Base-by-base conservation (phyloP, 1,140 invertebrate species). In the Drosophila subpulchrella region DNA sequence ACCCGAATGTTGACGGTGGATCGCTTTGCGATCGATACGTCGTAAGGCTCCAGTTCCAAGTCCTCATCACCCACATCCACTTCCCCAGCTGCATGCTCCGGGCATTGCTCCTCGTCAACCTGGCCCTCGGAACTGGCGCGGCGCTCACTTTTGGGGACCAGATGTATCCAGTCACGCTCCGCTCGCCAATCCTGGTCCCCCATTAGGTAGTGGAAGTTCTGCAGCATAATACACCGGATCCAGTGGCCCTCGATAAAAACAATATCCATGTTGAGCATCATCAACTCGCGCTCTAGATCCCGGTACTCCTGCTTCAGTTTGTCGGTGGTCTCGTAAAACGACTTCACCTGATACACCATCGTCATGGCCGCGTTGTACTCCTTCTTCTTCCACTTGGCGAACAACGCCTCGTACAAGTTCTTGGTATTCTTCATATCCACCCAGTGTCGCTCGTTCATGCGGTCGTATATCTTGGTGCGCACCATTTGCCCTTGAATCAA, bases 201-300 rank as follows among this genome's bases (percentile, higher is more conserved):
- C 24, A 92, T 61, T 2, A 92, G 47, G 48, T 92, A 92, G 3
- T 91, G 90, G 30, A 92, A 92, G 47, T 92, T 92, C 63, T 92
- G 91, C 41, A 92, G 32, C 86, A 92, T 92, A 0, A 90, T 86
- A 36, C 88, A 83, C 2, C 88, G 81, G 38, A 90, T 88, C 90
- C 88, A 91, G 39, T 91, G 81, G 3, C 86, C 81, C 27, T 92
- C 91, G 15, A 90, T 91, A 8, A 83, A 92, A 27, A 92, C 88
- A 39, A 92, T 92, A 20, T 91, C 83, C 90, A 92, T 92, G 57
- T 90, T 92, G 3, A 92, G 68, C 68, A 84, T 86, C 30, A 76
- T 82, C 4, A 81, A 57, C 30, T 92, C 78, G 2, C 86, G 89
- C 63, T 91, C 91, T 44, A 91, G 44, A 0, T 86, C 57, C 2